Base-by-base conservation (phyloP, 2,888 invertebrate species). In the Lithophane socia region DNA sequence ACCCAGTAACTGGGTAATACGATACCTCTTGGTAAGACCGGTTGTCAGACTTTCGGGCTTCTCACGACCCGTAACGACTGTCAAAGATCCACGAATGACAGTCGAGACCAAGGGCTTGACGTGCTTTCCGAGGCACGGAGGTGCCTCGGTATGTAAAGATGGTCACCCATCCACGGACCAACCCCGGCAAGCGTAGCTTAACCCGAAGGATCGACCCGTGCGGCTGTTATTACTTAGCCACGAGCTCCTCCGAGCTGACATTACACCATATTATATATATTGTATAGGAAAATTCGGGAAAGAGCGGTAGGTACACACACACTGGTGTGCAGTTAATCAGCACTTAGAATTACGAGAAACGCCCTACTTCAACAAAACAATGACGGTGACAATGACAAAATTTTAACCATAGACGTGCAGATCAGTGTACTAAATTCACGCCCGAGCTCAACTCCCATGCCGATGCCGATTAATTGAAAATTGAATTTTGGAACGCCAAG, bases 401-500 rank as follows among this genome's bases (percentile, higher is more conserved):
- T 29, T 49, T 13, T 42, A 9, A 10, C n/a, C 3, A 56, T 13
- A 16, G 16, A n/a, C 1, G 16, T 54, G 21, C 37, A 13, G 42
- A 77, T 58, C 56, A 54, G 21, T 73, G 56, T 66, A 54, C 52
- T 52, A 77, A 54, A 71, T 77, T 71, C 82, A 61, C 52, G 70
- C 8, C 16, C 24, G 47, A 58, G 8, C 3, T 52, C 49, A 61
- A 66, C 60, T 69, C 60, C 56, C 18, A 80, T 64, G n/a, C 16
- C 37, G n/a, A 24, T 24, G 7, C 47, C 66, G 42, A 80, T 68
- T 82, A 82, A 72, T 77, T 72, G 67, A 63, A 67, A 68, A 71
- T 47, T 54, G 37, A 54, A 56, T 72, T 81, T 81, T 63, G 56
- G 37, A 65, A 72, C 42, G 61, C 24, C 42, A 49, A 60, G 24